Evolutionary conservation across 1,140 invertebrate genomes (phyloP).

Genomic region (Tribolium castaneum): DNA sequence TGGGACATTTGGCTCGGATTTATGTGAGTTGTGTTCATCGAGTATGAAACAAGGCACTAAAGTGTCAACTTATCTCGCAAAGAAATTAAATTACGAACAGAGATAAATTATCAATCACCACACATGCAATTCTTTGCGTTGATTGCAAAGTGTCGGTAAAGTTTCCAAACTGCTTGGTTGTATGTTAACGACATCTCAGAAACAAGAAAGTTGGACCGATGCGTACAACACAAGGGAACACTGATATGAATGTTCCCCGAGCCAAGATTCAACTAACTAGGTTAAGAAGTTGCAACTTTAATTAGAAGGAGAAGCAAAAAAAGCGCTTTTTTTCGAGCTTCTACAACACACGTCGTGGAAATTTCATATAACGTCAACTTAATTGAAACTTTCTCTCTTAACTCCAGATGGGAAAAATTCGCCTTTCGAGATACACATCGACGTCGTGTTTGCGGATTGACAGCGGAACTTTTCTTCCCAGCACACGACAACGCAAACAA

Average conservation of each 20-base stretch:
- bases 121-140: not conserved
- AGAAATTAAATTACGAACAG: not conserved
- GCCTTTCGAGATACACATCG: not conserved
- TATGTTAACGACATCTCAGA: slow-evolving; percentile 44
- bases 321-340: not conserved
- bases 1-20: not conserved
- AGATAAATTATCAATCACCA: not conserved
- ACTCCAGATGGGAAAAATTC: not conserved
- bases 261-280: slow-evolving; percentile 21
- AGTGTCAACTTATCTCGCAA: not conserved
- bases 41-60: slow-evolving; percentile 20
- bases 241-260: slow-evolving; percentile 17
- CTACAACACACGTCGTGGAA: slow-evolving; percentile 1
- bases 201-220: slow-evolving; percentile 38
- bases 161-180: slow-evolving; percentile 34
- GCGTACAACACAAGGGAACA: slow-evolving; percentile 20
- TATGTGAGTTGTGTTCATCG: not conserved
- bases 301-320: slow-evolving; percentile 2
- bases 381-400: slow-evolving; percentile 16
- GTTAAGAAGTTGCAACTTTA: slow-evolving; percentile 31
- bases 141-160: slow-evolving; percentile 27
- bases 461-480: slow-evolving; percentile 13
- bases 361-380: slow-evolving; percentile 28
- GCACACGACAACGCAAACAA: slow-evolving; percentile 1
- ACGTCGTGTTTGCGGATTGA: slow-evolving; percentile 5